Percentiles rank a stretch among this genome's conserved stretches.
Evolutionary conservation across 2,888 invertebrate species (phyloP).

Genomic region (Thecophora atra): DNA sequence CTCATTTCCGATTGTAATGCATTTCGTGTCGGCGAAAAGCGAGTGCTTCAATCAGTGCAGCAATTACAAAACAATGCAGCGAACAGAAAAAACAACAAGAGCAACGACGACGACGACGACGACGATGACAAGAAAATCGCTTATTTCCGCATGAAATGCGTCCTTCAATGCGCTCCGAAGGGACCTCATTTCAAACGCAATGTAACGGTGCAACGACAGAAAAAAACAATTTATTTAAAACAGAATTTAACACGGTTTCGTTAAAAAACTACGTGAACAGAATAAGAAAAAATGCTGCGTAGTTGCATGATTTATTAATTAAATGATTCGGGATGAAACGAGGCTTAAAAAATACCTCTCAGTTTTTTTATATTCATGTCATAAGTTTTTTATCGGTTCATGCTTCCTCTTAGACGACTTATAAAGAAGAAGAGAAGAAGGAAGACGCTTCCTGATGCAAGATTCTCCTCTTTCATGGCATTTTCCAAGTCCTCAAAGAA

Average conservation of each 20-base stretch:
- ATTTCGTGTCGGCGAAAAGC: constrained; percentile 60
- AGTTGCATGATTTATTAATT: too few relatives aligned
- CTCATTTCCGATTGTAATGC: constrained; percentile 40
- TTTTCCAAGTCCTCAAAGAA: too few relatives aligned
- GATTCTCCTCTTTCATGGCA: too few relatives aligned
- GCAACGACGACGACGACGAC: neutral
- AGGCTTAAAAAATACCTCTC: too few relatives aligned
- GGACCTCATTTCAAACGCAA: neutral
- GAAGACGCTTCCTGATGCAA: too few relatives aligned
- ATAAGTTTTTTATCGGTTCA: too few relatives aligned
- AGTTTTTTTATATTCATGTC: too few relatives aligned
- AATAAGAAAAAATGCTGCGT: neutral
- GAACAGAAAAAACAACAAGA: neutral
- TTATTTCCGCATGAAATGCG: constrained; percentile 2
- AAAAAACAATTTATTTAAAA: neutral
- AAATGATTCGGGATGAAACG: too few relatives aligned
- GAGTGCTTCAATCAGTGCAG: constrained; percentile 4
- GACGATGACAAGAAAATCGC: neutral
- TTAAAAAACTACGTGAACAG: neutral
- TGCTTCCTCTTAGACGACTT: too few relatives aligned
- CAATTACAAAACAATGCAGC: neutral
- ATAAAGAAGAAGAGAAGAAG: too few relatives aligned
- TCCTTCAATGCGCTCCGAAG: neutral
- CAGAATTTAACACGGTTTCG: neutral
- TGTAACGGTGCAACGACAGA: neutral